Percentiles rank a stretch among this genome's conserved stretches.
Conservation (phyloP, 2,113 vertebrate species). For the Cathartes aura region DNA sequence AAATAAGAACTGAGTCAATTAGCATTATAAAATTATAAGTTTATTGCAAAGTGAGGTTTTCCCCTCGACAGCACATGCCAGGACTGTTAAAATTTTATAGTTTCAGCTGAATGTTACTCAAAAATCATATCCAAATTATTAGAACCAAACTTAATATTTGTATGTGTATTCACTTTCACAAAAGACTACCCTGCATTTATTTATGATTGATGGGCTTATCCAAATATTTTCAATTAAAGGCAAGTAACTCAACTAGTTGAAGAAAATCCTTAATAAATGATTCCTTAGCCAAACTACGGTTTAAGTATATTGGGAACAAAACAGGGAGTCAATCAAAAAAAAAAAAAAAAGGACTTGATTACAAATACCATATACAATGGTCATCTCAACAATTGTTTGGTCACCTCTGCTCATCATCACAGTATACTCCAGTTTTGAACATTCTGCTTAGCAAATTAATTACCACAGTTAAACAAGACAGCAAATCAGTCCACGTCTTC, state of each 20-base stretch:
- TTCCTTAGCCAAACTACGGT: not conserved
- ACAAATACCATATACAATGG: not conserved
- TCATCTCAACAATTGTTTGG: not conserved
- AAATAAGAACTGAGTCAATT: constrained; percentile 1
- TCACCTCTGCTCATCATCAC: not conserved
- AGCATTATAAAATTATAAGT: constrained; percentile 28
- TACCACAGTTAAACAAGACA: not conserved
- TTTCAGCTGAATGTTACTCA: not conserved
- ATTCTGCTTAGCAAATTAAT: not conserved
- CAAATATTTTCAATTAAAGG: not conserved
- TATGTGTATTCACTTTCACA: not conserved
- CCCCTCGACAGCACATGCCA: not conserved
- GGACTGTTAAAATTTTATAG: not conserved
- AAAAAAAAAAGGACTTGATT: not conserved
- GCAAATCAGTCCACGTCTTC: constrained; percentile 43
- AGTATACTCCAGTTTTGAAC: not conserved
- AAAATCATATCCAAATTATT: not conserved
- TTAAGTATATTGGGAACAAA: not conserved
- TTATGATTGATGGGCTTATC: not conserved
- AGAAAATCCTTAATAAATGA: not conserved
- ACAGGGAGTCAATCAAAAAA: not conserved
- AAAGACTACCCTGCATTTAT: not conserved
- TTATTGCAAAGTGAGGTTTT: constrained; percentile 15
- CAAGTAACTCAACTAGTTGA: not conserved
- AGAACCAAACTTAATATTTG: not conserved